These are phyloP conservation scores for Chymomyza caudatula DNA, from an alignment of 2,888 invertebrate genomes.

Conservation along the genomic window DNA sequence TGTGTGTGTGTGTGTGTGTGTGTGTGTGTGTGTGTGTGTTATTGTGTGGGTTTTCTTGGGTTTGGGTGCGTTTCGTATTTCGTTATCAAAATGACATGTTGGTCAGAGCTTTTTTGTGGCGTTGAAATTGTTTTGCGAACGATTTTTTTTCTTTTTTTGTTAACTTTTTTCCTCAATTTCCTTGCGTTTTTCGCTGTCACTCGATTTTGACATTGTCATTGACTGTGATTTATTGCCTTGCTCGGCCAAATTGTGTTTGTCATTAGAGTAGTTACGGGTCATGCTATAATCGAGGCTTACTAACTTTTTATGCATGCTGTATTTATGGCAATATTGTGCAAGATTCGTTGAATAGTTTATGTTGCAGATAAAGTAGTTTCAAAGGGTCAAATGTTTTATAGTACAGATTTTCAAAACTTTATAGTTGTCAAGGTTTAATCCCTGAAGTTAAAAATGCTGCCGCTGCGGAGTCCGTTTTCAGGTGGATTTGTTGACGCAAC, in stretches of 20 bases:
- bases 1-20: conserved; percentile 12
- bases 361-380: too few relatives aligned
- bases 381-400: neutral
- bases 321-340: neutral
- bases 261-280: conserved; percentile 54
- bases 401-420: neutral
- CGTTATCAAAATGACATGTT: conserved; percentile 43
- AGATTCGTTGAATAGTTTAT: neutral
- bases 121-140: conserved; percentile 65
- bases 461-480: too few relatives aligned
- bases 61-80: conserved; percentile 24
- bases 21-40: conserved; percentile 8
- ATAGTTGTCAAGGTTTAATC: too few relatives aligned
- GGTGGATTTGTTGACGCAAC: too few relatives aligned
- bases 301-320: conserved; percentile 1
- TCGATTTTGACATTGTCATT: conserved; percentile 61
- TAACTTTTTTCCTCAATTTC: neutral
- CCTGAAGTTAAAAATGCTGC: too few relatives aligned
- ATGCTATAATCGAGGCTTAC: conserved; percentile 41
- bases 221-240: conserved; percentile 64
- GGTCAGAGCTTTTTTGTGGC: conserved; percentile 48
- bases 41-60: conserved; percentile 3
- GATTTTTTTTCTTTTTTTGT: conserved; percentile 35
- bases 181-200: conserved; percentile 34
- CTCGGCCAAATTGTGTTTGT: conserved; percentile 58